A percentile compares a stretch with the other conserved stretches of the same genome.
Conservation (phyloP, 2,888 invertebrate genomes). For the Macrophya annulata region DNA sequence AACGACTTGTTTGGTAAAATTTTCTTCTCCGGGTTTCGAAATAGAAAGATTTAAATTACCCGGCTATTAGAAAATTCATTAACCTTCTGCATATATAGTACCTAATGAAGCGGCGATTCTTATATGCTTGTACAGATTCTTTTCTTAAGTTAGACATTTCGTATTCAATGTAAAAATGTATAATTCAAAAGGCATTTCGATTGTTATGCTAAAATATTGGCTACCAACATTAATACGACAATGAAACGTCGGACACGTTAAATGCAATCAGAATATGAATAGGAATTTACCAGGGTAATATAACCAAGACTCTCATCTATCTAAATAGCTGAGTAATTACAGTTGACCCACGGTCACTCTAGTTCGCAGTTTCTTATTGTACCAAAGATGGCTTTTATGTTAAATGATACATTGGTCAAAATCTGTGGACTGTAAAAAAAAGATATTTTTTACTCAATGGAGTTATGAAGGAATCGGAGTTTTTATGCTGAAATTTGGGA, state of each 20-base stretch:
- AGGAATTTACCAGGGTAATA: slow-evolving; percentile 7
- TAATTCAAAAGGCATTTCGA: slow-evolving; percentile 52
- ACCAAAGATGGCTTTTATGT: background rate
- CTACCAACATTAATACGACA: slow-evolving; percentile 49
- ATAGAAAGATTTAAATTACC: background rate
- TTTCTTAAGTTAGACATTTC: slow-evolving; percentile 8
- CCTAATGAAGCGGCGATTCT: background rate
- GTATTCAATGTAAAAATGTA: slow-evolving; percentile 48
- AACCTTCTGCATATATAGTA: background rate
- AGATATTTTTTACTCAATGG: background rate
- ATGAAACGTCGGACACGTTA: slow-evolving; percentile 46
- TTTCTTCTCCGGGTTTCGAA: background rate
- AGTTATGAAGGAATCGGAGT: background rate
- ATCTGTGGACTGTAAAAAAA: background rate
- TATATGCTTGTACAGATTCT: slow-evolving; percentile 2
- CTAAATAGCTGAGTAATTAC: background rate
- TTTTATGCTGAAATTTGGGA: background rate
- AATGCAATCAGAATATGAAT: slow-evolving; percentile 53
- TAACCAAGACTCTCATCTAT: background rate
- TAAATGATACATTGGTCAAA: background rate
- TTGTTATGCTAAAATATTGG: slow-evolving; percentile 56
- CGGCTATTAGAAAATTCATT: background rate
- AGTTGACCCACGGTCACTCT: background rate
- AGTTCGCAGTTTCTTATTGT: background rate
- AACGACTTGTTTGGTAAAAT: slow-evolving; percentile 37